Evolutionary conservation across 2,888 invertebrate species (phyloP).

Genomic region (Autographa pulchrina): DNA sequence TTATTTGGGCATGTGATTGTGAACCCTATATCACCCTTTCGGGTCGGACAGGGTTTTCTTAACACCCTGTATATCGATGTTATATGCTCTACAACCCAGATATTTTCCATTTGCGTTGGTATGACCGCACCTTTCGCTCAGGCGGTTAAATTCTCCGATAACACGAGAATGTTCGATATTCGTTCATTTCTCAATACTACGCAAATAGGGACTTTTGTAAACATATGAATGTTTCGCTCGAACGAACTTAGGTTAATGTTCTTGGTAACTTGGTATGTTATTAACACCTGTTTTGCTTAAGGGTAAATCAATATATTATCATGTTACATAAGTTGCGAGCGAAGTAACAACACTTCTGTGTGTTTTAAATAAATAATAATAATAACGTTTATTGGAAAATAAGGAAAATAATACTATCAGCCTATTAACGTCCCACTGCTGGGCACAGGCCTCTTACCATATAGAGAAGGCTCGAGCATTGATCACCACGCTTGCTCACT

Average conservation of each 20-base stretch:
- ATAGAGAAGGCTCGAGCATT: too few relatives aligned
- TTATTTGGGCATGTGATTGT: too few relatives aligned
- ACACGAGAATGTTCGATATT: slow-evolving; percentile 15
- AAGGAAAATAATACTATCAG: too few relatives aligned
- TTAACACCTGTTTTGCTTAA: slow-evolving; percentile 5
- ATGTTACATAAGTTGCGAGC: too few relatives aligned
- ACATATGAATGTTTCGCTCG: background rate
- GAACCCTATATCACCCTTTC: too few relatives aligned
- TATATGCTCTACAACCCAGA: slow-evolving; percentile 1
- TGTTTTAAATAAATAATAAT: background rate
- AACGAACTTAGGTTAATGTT: background rate
- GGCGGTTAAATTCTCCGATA: slow-evolving; percentile 35
- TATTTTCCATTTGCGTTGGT: slow-evolving; percentile 27
- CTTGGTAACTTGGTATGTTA: background rate
- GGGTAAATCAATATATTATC: background rate
- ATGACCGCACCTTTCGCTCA: slow-evolving; percentile 21
- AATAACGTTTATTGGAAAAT: too few relatives aligned
- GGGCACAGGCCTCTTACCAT: too few relatives aligned
- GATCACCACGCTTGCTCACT: too few relatives aligned
- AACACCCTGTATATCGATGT: too few relatives aligned
- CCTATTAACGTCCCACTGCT: too few relatives aligned
- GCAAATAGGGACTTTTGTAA: slow-evolving; percentile 17
- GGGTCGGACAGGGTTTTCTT: too few relatives aligned
- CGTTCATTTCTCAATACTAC: slow-evolving; percentile 6
- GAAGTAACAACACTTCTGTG: too few relatives aligned